Evolutionary conservation across 2,888 invertebrate genomes (phyloP).

Genomic region (Theretra japonica): DNA sequence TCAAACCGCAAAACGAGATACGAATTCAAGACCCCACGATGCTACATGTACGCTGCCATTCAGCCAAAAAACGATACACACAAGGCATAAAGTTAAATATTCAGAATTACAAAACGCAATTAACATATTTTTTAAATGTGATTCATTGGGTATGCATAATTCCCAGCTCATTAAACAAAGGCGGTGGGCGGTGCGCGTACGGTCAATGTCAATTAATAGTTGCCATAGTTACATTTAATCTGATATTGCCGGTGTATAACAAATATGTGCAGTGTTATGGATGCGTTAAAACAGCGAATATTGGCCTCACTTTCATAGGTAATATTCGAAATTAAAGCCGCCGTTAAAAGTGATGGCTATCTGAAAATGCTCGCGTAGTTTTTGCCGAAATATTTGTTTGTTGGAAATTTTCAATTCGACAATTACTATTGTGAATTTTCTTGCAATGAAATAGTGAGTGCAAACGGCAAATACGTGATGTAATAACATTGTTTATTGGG

Average conservation of each 20-base stretch:
- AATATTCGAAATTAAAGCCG: constrained; percentile 26
- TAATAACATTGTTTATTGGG: too few species aligned
- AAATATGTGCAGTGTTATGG: constrained; percentile 14
- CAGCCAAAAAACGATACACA: too few species aligned
- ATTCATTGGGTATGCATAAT: too few species aligned
- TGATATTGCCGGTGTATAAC: constrained; percentile 43
- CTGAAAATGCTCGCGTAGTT: constrained; percentile 23
- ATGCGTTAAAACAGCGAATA: neutral
- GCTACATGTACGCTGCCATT: too few species aligned
- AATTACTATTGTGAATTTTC: neutral
- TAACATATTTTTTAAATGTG: too few species aligned
- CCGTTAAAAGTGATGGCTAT: constrained; percentile 19
- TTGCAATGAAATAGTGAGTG: neutral
- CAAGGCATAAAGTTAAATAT: too few species aligned
- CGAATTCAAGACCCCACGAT: too few species aligned
- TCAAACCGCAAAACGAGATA: too few species aligned
- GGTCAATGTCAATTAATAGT: constrained; percentile 20
- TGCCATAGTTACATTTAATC: constrained; percentile 40
- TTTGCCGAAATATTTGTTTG: constrained; percentile 13
- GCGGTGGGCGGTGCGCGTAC: neutral
- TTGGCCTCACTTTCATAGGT: constrained; percentile 21
- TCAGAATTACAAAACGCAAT: too few species aligned
- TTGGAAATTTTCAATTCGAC: neutral
- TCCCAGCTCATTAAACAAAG: neutral
- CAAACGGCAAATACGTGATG: too few species aligned